Percentiles rank a stretch among this genome's conserved stretches.
These are phyloP conservation scores for Sciurus niger DNA, from an alignment of 2,113 vertebrate genomes.

Conservation along the genomic window DNA sequence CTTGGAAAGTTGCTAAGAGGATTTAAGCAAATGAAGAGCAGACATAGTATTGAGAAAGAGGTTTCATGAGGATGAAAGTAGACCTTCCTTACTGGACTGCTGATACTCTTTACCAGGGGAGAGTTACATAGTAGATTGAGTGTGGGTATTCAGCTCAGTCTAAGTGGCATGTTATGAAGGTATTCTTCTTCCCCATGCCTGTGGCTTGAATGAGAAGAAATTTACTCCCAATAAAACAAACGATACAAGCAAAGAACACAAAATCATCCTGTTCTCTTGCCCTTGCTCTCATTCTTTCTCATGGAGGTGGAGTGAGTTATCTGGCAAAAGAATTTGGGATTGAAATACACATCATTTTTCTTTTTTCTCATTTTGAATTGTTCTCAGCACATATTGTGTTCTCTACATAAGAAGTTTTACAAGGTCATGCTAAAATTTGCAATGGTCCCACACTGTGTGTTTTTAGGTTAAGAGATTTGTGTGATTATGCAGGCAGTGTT, in stretches of 20 bases:
- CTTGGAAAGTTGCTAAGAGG: no score
- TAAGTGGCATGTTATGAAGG: no score
- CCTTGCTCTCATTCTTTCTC: neutral
- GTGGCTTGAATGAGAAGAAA: neutral
- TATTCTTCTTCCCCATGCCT: neutral
- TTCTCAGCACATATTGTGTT: neutral
- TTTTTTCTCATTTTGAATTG: neutral
- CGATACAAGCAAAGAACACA: neutral
- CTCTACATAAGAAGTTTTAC: neutral
- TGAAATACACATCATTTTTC: no score
- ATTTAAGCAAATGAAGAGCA: neutral
- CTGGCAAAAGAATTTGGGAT: neutral
- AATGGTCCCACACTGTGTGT: neutral
- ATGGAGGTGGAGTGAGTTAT: neutral
- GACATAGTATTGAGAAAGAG: neutral
- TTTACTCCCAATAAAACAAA: neutral
- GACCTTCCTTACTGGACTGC: no score
- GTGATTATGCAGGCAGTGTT: neutral
- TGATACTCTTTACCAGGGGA: no score
- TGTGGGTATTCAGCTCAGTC: no score
- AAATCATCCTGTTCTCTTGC: neutral
- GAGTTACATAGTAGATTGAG: no score
- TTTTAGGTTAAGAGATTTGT: neutral
- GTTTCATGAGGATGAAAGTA: neutral
- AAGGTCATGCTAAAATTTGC: neutral